phyloP scores from a whole-genome alignment of 1,140 invertebrate species.

The Calliphora vicina region DNA sequence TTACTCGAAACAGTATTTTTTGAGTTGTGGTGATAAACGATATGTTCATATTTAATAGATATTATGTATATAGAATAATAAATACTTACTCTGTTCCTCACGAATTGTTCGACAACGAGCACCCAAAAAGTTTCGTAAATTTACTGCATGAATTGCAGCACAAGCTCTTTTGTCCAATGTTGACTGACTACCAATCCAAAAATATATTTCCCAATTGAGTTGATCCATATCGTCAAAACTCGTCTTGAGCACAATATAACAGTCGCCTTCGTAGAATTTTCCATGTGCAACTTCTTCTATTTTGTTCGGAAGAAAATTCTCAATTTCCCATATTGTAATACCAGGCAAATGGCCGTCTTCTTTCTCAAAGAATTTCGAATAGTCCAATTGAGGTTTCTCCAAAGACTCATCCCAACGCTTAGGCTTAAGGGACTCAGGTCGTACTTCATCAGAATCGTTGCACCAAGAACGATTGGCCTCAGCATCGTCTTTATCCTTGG shows the following conservation, averaged over 20 bases:
- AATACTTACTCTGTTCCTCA: constrained; percentile 80
- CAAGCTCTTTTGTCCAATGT: constrained; percentile 98
- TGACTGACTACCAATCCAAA: constrained; percentile 98
- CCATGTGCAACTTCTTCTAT: constrained; percentile 92
- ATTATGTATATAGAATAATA: neutral
- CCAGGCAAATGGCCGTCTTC: constrained; percentile 92
- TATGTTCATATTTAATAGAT: neutral
- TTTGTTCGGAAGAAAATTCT: constrained; percentile 97
- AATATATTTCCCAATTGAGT: constrained; percentile 95
- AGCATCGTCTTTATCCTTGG: constrained; percentile 70
- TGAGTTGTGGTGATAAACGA: neutral
- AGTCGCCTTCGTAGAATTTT: constrained; percentile 99
- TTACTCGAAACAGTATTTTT: too few species aligned
- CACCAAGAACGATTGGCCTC: constrained; percentile 32
- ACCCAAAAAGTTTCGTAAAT: constrained; percentile 94
- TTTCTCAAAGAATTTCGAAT: constrained; percentile 98
- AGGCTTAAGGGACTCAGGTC: constrained; percentile 68
- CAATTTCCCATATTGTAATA: constrained; percentile 95
- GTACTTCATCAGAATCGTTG: constrained; percentile 42
- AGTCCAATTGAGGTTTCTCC: constrained; percentile 96
- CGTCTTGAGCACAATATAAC: constrained; percentile 97
- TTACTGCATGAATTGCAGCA: constrained; percentile 98
- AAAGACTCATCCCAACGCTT: constrained; percentile 93
- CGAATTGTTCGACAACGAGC: constrained; percentile 96
- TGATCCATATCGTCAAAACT: constrained; percentile 84